These are phyloP conservation scores for Lycodopsis pacificus DNA, from an alignment of 2,797 vertebrate genomes.

Conservation along the genomic window DNA sequence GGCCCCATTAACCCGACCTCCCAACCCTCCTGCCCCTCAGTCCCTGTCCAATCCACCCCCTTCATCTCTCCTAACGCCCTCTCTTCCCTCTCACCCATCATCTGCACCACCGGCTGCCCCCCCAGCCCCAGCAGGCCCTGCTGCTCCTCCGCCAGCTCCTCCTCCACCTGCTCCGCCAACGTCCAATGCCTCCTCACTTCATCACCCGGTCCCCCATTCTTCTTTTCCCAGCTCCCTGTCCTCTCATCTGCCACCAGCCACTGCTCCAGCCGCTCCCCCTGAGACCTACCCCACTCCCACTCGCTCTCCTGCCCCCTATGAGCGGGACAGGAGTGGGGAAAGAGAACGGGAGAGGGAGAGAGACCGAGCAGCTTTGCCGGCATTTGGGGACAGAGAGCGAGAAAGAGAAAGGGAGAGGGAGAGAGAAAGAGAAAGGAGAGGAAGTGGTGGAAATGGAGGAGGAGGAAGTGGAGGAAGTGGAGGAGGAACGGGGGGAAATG, in stretches of 20 bases:
- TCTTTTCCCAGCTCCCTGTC: conserved; percentile 80
- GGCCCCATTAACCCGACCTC: conserved; percentile 81
- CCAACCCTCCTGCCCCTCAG: conserved; percentile 86
- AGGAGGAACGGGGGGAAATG: conserved; percentile 84
- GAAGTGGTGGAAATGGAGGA: conserved; percentile 65
- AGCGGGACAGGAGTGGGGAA: conserved; percentile 83
- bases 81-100: conserved; percentile 80
- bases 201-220: conserved; percentile 83
- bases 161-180: conserved; percentile 73
- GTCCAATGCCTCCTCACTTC: conserved; percentile 77
- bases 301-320: conserved; percentile 81
- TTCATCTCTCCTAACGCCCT: conserved; percentile 79
- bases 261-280: conserved; percentile 75
- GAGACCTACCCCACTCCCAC: conserved; percentile 81
- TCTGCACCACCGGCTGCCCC: conserved; percentile 81
- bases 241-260: conserved; percentile 76
- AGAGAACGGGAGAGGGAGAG: conserved; percentile 82
- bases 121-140: conserved; percentile 80
- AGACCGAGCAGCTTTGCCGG: conserved; percentile 76
- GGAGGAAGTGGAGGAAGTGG: conserved; percentile 76
- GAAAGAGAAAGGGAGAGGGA: conserved; percentile 84
- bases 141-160: conserved; percentile 81
- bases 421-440: conserved; percentile 83
- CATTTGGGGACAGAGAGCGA: conserved; percentile 78
- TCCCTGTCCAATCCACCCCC: conserved; percentile 84